Percentiles rank a stretch among this genome's conserved stretches.
phyloP scores from a whole-genome alignment of 2,888 invertebrate genomes.

The Electrophaes corylata region DNA sequence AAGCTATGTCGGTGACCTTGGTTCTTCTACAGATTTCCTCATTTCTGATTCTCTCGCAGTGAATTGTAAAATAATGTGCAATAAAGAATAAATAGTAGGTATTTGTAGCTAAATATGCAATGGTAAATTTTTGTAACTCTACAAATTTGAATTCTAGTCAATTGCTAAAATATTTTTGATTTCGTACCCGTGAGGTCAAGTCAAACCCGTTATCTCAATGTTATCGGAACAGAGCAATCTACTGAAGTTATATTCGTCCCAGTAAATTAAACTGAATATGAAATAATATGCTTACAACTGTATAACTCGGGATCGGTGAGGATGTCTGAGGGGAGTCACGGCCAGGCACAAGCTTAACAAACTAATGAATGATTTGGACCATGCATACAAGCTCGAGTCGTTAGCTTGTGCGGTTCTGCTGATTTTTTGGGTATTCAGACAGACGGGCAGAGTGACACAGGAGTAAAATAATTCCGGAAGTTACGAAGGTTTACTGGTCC shows the following conservation, averaged over 20 bases:
- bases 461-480: too few species aligned
- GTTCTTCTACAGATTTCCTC: too few species aligned
- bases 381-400: too few species aligned
- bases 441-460: too few species aligned
- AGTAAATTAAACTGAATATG: not conserved
- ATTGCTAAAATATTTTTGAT: constrained; percentile 48
- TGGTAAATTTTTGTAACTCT: not conserved
- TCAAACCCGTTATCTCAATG: constrained; percentile 45
- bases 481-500: too few species aligned
- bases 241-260: constrained; percentile 14
- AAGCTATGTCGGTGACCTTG: too few species aligned
- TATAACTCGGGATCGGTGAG: not conserved
- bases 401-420: too few species aligned
- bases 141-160: not conserved
- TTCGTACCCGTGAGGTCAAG: constrained; percentile 35
- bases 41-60: too few species aligned
- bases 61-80: too few species aligned
- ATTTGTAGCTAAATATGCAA: not conserved
- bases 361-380: too few species aligned
- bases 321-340: not conserved
- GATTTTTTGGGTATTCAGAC: too few species aligned
- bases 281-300: not conserved
- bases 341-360: not conserved
- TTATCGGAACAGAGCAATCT: constrained; percentile 39
- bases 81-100: too few species aligned